These are phyloP conservation scores for Unio delphinus DNA, from an alignment of 2,888 invertebrate genomes.

Conservation along the genomic window DNA sequence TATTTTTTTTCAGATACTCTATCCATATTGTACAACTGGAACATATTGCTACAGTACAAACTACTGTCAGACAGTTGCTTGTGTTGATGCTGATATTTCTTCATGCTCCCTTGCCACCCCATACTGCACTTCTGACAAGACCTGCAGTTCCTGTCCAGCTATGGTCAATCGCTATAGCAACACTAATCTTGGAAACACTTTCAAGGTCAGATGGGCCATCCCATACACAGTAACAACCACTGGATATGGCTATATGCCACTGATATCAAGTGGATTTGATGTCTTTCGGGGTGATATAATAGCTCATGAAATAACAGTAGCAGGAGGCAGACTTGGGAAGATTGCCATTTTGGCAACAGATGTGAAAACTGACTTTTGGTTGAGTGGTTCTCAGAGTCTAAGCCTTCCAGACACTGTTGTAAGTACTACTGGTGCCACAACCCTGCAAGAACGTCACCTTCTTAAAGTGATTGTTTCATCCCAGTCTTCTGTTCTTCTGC, in stretches of 20 bases:
- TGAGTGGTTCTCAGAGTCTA: no score
- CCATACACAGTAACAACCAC: constrained; percentile 3
- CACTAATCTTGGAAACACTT: no score
- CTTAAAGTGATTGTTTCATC: constrained; percentile 9
- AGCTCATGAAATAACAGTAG: constrained; percentile 31
- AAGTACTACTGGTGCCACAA: background rate
- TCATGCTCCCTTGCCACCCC: no score
- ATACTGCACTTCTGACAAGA: no score
- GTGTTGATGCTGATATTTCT: no score
- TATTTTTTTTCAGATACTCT: constrained; percentile 24
- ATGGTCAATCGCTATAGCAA: no score
- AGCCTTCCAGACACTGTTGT: constrained; percentile 1
- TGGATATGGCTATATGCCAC: constrained; percentile 34
- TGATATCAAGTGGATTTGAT: constrained; percentile 12
- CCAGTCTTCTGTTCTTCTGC: constrained; percentile 13
- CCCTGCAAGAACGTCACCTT: constrained; percentile 5
- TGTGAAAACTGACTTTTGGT: constrained; percentile 1
- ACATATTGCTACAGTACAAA: no score
- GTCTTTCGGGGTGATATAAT: constrained; percentile 49
- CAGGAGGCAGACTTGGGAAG: constrained; percentile 11
- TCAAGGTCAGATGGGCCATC: no score
- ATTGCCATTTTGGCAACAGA: constrained; percentile 3
- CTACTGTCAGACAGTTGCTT: no score
- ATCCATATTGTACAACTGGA: constrained; percentile 20
- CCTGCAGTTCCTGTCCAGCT: no score